A percentile compares a stretch with the other conserved stretches of the same genome.
These are phyloP conservation scores for Ancistrus triradiatus DNA, from an alignment of 2,113 vertebrate genomes.

Conservation along the genomic window DNA sequence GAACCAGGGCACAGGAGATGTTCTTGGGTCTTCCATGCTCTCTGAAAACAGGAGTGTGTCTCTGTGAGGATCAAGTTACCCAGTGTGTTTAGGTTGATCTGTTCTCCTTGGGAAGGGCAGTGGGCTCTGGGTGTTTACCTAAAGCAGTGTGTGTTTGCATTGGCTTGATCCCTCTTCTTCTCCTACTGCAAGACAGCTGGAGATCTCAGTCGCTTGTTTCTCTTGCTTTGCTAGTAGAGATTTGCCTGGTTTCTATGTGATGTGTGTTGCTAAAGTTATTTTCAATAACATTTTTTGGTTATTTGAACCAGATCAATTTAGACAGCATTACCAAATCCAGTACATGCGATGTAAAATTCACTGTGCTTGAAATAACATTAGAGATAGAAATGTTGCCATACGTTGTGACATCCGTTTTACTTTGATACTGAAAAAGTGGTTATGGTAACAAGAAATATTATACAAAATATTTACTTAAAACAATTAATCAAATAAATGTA, in stretches of 20 bases:
- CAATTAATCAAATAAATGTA: too few species aligned
- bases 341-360: too few species aligned
- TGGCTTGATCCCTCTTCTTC: slow-evolving; percentile 20
- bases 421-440: too few species aligned
- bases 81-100: slow-evolving; percentile 32
- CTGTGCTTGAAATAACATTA: too few species aligned
- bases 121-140: slow-evolving; percentile 36
- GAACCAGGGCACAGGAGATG: slow-evolving; percentile 14
- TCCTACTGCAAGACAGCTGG: slow-evolving; percentile 21
- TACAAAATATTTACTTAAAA: too few species aligned
- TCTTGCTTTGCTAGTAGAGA: background rate
- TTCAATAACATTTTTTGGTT: too few species aligned
- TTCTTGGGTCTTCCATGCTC: slow-evolving; percentile 24
- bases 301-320: too few species aligned
- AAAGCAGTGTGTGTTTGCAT: slow-evolving; percentile 29
- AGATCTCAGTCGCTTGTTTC: slow-evolving; percentile 1
- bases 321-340: too few species aligned
- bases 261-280: background rate
- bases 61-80: slow-evolving; percentile 40
- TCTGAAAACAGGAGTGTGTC: slow-evolving; percentile 32
- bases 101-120: slow-evolving; percentile 15
- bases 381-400: too few species aligned
- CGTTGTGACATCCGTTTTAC: too few species aligned
- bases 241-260: slow-evolving; percentile 14
- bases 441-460: too few species aligned